These are phyloP conservation scores for Odontocerum albicorne DNA, from an alignment of 2,888 invertebrate species.

Conservation along the genomic window DNA sequence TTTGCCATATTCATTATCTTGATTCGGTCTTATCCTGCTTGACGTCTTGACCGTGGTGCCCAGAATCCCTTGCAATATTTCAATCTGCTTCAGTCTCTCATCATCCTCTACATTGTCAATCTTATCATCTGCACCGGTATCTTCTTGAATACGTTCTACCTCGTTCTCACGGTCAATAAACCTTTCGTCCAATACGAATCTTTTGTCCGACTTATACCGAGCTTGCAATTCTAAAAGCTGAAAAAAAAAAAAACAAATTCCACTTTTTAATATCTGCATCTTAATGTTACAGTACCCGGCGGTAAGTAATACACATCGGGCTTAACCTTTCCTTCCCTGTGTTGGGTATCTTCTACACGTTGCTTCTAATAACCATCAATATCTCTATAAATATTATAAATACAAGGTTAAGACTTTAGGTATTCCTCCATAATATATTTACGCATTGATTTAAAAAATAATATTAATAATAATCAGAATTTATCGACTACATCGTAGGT, in stretches of 20 bases:
- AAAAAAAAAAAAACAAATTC: constrained; percentile 36
- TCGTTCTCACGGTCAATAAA: constrained; percentile 63
- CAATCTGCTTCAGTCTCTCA: constrained; percentile 57
- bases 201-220: constrained; percentile 71
- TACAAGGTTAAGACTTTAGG: too few relatives aligned
- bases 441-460: too few relatives aligned
- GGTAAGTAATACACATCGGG: too few relatives aligned
- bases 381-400: too few relatives aligned
- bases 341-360: too few relatives aligned
- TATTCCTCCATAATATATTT: too few relatives aligned
- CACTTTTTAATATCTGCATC: too few relatives aligned
- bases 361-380: too few relatives aligned
- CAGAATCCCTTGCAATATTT: constrained; percentile 59
- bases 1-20: constrained; percentile 26
- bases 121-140: constrained; percentile 45
- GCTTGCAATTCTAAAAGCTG: constrained; percentile 72
- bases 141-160: constrained; percentile 48
- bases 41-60: constrained; percentile 53
- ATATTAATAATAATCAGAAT: too few relatives aligned
- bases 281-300: too few relatives aligned
- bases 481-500: too few relatives aligned
- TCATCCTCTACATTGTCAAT: constrained; percentile 50
- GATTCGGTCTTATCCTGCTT: constrained; percentile 36
- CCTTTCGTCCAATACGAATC: constrained; percentile 74
- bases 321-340: too few relatives aligned